Evolutionary conservation across 2,113 vertebrate species (phyloP), one percentile per base, ranked within the genome.

Genomic region (Albula goreensis): DNA sequence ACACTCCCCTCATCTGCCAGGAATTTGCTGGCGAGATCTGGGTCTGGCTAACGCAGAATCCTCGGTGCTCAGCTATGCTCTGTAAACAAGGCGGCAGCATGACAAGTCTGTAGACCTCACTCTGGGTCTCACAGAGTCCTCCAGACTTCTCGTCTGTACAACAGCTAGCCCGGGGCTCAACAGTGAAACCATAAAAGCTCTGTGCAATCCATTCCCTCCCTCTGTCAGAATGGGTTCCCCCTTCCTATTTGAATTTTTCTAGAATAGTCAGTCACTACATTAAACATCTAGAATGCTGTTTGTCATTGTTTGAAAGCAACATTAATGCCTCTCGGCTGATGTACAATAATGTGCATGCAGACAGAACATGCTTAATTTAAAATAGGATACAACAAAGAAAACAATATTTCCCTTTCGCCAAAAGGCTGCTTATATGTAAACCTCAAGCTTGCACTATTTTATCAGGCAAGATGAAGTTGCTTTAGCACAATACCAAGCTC

Each of bases 21-120:
- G 93, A 94, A 94, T 94, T 92, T 94, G 90, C 93, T 92, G 86
- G 92, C 88, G 89, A 90, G 91, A 93, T 91, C 88, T 89, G 74
- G 84, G 85, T 63, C 90, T 86, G 82, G 88, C 89, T 90, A 91
- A 93, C 90, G 93, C 79, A 90, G 91, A 77, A 93, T 91, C 83
- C n/a, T 57, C n/a, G 1, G 53, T 4, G 51, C 52, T 82, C 88
- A 90, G 89, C 90, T 88, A 88, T 90, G 92, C 91, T 90, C 88
- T 89, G 88, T 91, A 93, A 94, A 92, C 89, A 91, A 87, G 86
- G 89, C 87, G 90, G 92, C 87, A 88, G 87, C 88, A 89, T 91
- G 90, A 83, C 90, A 92, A 81, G 84, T 57, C 63, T 80, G 74
- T 25, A 79, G 50, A 53, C 77, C 79, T 78, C 50, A 83, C 51